Conservation (phyloP, 2,113 vertebrate genomes). For the Albula glossodonta region DNA sequence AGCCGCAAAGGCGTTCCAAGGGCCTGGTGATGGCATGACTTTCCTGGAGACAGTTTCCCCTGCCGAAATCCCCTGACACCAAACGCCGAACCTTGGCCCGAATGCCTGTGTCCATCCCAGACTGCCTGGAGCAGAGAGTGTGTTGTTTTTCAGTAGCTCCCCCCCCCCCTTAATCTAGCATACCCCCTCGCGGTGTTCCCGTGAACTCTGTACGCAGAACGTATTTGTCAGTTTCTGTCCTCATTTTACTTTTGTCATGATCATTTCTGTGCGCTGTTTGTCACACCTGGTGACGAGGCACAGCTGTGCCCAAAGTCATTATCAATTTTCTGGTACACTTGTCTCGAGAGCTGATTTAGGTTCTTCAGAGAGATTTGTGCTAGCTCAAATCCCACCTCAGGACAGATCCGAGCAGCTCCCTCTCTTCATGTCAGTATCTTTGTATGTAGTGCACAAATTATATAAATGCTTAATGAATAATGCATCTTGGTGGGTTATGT, state of each 20-base stretch:
- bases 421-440: background rate
- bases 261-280: conserved; percentile 14
- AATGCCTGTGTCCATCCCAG: background rate
- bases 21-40: conserved; percentile 28
- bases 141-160: background rate
- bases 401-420: background rate
- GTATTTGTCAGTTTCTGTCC: conserved; percentile 2
- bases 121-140: background rate
- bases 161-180: too few species aligned
- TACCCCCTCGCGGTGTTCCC: too few species aligned
- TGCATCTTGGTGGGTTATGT: background rate
- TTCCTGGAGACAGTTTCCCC: conserved; percentile 16
- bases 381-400: conserved; percentile 13
- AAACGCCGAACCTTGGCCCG: background rate
- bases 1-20: conserved; percentile 43
- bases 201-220: background rate
- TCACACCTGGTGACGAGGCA: conserved; percentile 39
- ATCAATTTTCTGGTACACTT: conserved; percentile 46
- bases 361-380: conserved; percentile 24
- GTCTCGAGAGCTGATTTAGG: conserved; percentile 31
- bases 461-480: background rate
- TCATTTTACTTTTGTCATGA: background rate
- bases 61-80: background rate
- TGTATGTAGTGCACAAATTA: background rate
- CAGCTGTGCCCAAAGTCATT: conserved; percentile 37